A percentile compares a stretch with the other conserved stretches of the same genome.
These are phyloP conservation scores for Antechinus stuartii DNA, from an alignment of 2,113 vertebrate species.

Conservation along the genomic window DNA sequence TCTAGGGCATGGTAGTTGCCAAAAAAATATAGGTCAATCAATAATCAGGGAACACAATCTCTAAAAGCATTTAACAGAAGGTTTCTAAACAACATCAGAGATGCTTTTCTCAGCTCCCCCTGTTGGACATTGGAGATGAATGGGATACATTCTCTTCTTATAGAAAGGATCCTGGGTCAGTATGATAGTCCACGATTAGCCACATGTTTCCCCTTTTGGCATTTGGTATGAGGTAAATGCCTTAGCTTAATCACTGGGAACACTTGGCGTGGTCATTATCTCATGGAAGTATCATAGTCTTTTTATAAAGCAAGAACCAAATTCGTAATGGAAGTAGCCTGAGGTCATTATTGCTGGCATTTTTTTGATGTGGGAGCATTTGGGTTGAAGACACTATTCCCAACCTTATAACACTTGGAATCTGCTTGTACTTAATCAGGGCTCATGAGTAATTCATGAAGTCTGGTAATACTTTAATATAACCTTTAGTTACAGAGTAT, in stretches of 20 bases:
- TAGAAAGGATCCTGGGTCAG: slow-evolving; percentile 60
- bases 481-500: slow-evolving; percentile 65
- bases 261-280: slow-evolving; percentile 56
- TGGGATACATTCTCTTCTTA: slow-evolving; percentile 31
- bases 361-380: slow-evolving; percentile 61
- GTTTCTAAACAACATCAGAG: slow-evolving; percentile 67
- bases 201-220: slow-evolving; percentile 62
- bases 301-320: slow-evolving; percentile 72
- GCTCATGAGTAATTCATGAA: slow-evolving; percentile 65
- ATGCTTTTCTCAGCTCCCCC: slow-evolving; percentile 45
- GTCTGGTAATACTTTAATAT: slow-evolving; percentile 68
- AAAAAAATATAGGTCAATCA: slow-evolving; percentile 74
- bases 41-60: slow-evolving; percentile 69
- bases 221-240: slow-evolving; percentile 67
- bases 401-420: slow-evolving; percentile 63
- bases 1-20: slow-evolving; percentile 64
- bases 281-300: slow-evolving; percentile 46
- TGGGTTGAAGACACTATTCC: slow-evolving; percentile 66
- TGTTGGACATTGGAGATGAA: slow-evolving; percentile 44
- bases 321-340: slow-evolving; percentile 73
- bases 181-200: neutral
- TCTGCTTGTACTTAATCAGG: slow-evolving; percentile 72
- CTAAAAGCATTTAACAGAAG: slow-evolving; percentile 60
- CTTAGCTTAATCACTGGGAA: slow-evolving; percentile 69
- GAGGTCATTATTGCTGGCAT: slow-evolving; percentile 72